phyloP scores from a whole-genome alignment of 64 coral and sea anemone genomes.

The Trachythela sp. region DNA sequence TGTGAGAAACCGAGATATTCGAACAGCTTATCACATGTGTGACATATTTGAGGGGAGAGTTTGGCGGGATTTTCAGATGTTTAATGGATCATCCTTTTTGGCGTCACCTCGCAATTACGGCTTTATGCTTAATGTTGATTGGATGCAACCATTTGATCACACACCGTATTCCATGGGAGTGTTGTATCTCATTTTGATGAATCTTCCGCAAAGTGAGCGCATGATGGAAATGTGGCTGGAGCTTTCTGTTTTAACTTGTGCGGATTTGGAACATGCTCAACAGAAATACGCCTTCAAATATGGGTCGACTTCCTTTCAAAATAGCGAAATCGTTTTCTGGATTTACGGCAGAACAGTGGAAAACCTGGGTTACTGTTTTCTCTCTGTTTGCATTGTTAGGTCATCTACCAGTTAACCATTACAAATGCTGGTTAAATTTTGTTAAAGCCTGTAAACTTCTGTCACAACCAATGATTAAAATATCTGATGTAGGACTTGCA shows the following conservation, averaged over 20 bases:
- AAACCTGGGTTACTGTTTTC: background rate
- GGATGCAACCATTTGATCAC: no score
- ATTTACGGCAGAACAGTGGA: conserved; percentile 35
- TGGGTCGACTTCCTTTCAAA: background rate
- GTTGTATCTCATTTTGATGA: background rate
- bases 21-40: no score
- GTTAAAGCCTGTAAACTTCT: no score
- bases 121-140: background rate
- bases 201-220: background rate
- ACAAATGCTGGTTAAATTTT: no score
- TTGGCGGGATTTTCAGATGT: background rate
- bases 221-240: background rate
- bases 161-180: background rate
- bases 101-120: background rate
- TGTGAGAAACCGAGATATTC: no score
- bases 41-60: background rate
- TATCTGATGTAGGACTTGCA: no score
- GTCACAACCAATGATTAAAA: no score
- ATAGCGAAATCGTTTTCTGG: background rate
- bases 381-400: conserved; percentile 11
- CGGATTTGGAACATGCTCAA: background rate
- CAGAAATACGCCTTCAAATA: background rate
- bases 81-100: background rate
- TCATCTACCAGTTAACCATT: no score
- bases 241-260: background rate